Conservation (phyloP, 2,888 invertebrate species). For the Seladonia tumulorum region DNA sequence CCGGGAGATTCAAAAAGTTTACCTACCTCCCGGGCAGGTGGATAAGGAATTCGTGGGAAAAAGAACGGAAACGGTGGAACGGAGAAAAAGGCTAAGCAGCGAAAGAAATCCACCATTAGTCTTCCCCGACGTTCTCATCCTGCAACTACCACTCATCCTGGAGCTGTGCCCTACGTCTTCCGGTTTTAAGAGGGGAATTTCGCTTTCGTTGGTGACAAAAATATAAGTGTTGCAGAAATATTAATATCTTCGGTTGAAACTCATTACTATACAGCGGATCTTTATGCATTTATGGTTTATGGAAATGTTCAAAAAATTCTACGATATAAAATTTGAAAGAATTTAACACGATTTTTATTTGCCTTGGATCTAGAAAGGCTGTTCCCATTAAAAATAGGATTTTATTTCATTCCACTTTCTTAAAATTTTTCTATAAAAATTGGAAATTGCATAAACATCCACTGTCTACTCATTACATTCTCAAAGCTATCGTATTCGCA, state of each 20-base stretch:
- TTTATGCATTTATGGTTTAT: no score
- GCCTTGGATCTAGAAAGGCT: no score
- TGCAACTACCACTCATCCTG: constrained; percentile 56
- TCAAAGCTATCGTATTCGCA: no score
- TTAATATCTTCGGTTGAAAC: background rate
- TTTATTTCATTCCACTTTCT: no score
- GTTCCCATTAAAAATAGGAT: no score
- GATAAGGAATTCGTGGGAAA: constrained; percentile 36
- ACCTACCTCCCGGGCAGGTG: background rate
- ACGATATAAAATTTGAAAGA: no score
- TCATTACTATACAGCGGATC: no score
- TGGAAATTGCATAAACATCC: no score
- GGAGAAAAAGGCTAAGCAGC: constrained; percentile 9
- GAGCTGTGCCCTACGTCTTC: constrained; percentile 13
- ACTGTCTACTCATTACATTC: no score
- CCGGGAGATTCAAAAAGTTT: constrained; percentile 42
- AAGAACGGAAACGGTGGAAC: background rate
- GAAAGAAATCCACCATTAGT: constrained; percentile 65
- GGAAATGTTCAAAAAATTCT: no score
- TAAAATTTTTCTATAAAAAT: no score
- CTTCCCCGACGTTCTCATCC: constrained; percentile 68
- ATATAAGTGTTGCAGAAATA: background rate
- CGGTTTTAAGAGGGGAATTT: constrained; percentile 18
- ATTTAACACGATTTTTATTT: no score
- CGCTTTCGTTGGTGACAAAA: background rate